Evolutionary conservation across 2,888 invertebrate genomes (phyloP).

Genomic region (Heliconius sara): DNA sequence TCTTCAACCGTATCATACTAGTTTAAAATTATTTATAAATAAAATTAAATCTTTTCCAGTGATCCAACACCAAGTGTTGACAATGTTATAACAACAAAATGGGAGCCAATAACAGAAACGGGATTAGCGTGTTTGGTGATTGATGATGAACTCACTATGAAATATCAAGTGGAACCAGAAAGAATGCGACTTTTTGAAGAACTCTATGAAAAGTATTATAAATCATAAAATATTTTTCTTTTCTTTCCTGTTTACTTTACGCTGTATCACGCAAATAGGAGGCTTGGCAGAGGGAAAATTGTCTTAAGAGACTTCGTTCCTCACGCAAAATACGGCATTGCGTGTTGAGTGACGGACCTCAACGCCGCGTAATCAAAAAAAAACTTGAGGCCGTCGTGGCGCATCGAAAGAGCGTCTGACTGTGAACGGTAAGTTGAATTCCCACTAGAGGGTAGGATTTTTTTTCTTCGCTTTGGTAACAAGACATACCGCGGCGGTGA

Average conservation of each 20-base stretch:
- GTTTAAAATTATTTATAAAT: no score
- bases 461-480: no score
- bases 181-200: constrained; percentile 67
- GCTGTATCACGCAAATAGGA: no score
- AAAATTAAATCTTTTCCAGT: constrained; percentile 57
- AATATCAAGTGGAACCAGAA: constrained; percentile 62
- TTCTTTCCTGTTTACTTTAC: no score
- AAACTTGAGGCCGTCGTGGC: no score
- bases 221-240: constrained; percentile 22
- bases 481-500: no score
- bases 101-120: constrained; percentile 65
- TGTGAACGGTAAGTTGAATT: no score
- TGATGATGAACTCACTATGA: constrained; percentile 65
- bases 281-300: no score
- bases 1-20: no score
- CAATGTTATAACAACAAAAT: constrained; percentile 60
- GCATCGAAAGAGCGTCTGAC: no score
- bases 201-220: constrained; percentile 58
- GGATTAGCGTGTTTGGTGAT: constrained; percentile 64
- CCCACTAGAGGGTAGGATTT: no score
- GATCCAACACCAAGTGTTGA: constrained; percentile 69
- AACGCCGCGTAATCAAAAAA: neutral
- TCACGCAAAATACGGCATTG: neutral
- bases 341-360: neutral
- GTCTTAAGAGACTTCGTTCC: neutral